phyloP scores from a whole-genome alignment of 2,113 vertebrate genomes.

The Ia io region DNA sequence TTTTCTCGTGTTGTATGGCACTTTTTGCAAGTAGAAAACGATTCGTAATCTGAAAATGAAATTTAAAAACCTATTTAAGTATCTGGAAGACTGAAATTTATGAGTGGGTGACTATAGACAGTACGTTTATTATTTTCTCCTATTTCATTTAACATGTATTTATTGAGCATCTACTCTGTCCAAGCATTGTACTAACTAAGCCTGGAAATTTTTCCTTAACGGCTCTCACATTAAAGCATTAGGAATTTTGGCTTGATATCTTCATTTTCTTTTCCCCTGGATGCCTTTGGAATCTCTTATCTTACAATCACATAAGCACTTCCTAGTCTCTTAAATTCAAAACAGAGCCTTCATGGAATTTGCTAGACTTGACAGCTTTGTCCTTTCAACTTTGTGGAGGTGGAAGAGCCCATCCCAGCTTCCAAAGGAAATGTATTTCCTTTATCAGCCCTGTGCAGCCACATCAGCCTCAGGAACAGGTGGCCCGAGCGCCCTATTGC shows the following conservation, averaged over 20 bases:
- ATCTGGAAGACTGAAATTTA: neutral
- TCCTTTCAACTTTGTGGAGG: neutral
- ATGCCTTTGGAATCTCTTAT: neutral
- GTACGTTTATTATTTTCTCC: neutral
- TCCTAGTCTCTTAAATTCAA: neutral
- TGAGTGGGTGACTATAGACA: neutral
- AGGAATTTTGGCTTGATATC: neutral
- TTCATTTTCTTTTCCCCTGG: neutral
- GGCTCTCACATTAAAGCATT: neutral
- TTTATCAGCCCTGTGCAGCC: neutral
- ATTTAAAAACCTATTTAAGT: neutral
- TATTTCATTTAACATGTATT: neutral
- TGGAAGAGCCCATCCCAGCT: neutral
- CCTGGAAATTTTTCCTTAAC: neutral
- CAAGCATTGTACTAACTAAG: neutral
- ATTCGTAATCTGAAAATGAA: neutral
- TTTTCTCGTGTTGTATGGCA: neutral
- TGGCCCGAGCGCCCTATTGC: neutral
- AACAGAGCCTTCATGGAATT: neutral
- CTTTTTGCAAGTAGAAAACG: neutral
- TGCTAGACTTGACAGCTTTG: neutral
- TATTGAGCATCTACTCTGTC: slow-evolving; percentile 58
- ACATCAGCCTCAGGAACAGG: neutral
- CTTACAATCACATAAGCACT: neutral
- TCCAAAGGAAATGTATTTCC: neutral